Base-by-base conservation (phyloP, 2,797 vertebrate genomes). In the Neomorphus geoffroyi region DNA sequence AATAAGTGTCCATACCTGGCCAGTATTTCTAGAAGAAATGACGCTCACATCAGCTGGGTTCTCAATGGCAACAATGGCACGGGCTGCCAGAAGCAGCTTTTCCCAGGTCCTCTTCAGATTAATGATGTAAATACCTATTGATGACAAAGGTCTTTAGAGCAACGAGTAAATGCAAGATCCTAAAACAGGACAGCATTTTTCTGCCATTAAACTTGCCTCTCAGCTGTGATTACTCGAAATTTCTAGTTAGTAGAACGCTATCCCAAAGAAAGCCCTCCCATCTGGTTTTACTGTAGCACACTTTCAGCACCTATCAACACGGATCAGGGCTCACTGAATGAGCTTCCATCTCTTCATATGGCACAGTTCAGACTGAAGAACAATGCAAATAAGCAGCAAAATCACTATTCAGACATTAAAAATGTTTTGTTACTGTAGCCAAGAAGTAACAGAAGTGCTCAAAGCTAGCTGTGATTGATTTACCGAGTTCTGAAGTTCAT, bases 71-170 rank as follows among this genome's bases (percentile, higher is more conserved):
- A 99, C 99, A 64, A 99, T 99, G 80, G 99, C 99, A 66, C 99
- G 98, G 53, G 99, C 99, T 30, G 99, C 99, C 93, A 99, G 96
- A 12, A 99, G 98, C 27, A 99, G 98, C 96, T 99, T 99, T 92
- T 99, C 99, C 99, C 99, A 99, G 33, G 99, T 99, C 92, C 99
- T 99, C 97, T 99, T 99, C 95, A 99, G 97, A 70, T 99, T 99
- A 64, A 99, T 99, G 93, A 99, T 99, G 93, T 99, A 99, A 95
- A 99, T 99, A 97, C 99, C 99, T 99, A 93, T 9, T 8, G 16
- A 67, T 21, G 7, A 83, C 6, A 86, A 28, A 19, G 60, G 2
- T 10, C 18, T 27, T 41, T 32, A 75, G 13, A 43, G 21, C 13
- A 61, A 88, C 10, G 8, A 74, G 26, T 9, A 72, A 66, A 78